Evolutionary conservation across 2,113 vertebrate species (phyloP), one percentile per base, ranked within the genome.

Genomic region (Corydoras sp.): DNA sequence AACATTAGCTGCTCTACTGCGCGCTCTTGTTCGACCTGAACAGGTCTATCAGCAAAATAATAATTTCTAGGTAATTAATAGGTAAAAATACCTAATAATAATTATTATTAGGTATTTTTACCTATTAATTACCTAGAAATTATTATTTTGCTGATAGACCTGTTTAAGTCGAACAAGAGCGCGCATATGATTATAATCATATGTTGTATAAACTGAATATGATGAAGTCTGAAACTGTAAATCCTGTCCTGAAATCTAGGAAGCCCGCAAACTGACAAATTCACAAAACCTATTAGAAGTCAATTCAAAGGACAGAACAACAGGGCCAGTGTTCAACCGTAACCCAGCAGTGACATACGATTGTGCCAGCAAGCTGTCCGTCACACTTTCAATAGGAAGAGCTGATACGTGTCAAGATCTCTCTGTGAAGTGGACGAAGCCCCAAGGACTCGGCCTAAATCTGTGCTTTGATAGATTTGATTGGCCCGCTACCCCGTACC

Each of bases 371-470:
- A 81, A 80, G 83, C 78, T 78, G 78, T 64, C 79, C 88, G 85
- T 86, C 85, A 85, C 80, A 78, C 73, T 83, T 64, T 88, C 77
- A 87, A 88, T 82, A 85, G 83, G 86, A 88, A 74, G 81, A 88
- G 83, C 80, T 81, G 81, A 84, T 81, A 85, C 81, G 83, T 87
- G 83, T 86, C 83, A 85, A 76, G 79, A 80, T 81, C 80, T 61
- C 76, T 85, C 86, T 58, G 69, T 80, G 81, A 81, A 64, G 69
- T 43, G 50, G 85, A 85, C 12, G 79, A 81, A 85, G 84, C 82
- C 84, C 83, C 54, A 49, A 77, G 81, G 80, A 58, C 79, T 78
- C 80, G 68, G 82, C 79, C 81, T 82, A 74, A 82, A 85, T 79
- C 64, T 8, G 72, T 65, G 75, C 83, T 82, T 86, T 83, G 83